Percentiles rank a stretch among this genome's conserved stretches.
phyloP scores from a whole-genome alignment of 2,113 vertebrate genomes.

The Argyrosomus japonicus region DNA sequence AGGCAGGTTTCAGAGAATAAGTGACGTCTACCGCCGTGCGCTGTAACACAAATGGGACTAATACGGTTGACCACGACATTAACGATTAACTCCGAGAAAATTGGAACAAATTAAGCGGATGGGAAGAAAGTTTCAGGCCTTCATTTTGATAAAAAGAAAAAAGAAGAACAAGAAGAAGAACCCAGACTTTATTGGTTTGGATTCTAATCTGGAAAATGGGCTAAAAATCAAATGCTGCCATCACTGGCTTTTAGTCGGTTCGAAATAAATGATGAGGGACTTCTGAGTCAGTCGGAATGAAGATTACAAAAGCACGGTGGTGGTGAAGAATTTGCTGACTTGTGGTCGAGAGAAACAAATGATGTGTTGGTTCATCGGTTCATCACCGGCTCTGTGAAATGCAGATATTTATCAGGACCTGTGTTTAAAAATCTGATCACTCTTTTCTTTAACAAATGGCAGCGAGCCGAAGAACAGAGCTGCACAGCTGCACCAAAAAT shows the following conservation, averaged over 20 bases:
- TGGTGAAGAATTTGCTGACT: conserved; percentile 71
- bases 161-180: conserved; percentile 8
- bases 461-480: not conserved
- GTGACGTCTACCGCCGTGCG: conserved; percentile 41
- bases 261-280: conserved; percentile 54
- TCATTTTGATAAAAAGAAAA: conserved; percentile 34
- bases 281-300: conserved; percentile 6
- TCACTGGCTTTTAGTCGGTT: conserved; percentile 66
- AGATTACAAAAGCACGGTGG: conserved; percentile 61
- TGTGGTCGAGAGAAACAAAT: conserved; percentile 61
- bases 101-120: conserved; percentile 58
- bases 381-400: conserved; percentile 60
- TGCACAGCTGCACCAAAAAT: not conserved
- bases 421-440: not conserved
- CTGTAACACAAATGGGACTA: conserved; percentile 68
- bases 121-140: conserved; percentile 42
- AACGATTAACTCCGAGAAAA: conserved; percentile 65
- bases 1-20: conserved; percentile 61
- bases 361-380: conserved; percentile 64
- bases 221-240: conserved; percentile 72
- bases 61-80: conserved; percentile 59
- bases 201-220: conserved; percentile 79
- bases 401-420: conserved; percentile 52
- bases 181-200: conserved; percentile 61
- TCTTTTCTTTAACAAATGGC: conserved; percentile 30